These are phyloP conservation scores for Amblyteles armatorius DNA, from an alignment of 2,888 invertebrate species.

Conservation along the genomic window DNA sequence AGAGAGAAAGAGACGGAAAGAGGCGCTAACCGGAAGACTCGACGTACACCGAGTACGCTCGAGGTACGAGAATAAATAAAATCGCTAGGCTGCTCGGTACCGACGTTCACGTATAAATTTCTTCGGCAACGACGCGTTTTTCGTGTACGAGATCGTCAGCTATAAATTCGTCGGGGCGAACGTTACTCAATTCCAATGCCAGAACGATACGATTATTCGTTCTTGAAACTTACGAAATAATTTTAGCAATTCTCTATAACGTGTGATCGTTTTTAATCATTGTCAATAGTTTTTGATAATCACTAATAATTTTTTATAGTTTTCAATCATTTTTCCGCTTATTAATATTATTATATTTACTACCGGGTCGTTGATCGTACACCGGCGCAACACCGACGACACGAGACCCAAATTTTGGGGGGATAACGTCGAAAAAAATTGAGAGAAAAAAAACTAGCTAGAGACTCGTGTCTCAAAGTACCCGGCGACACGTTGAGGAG, in stretches of 20 bases:
- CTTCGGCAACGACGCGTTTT: conserved; percentile 40
- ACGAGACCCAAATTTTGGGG: conserved; percentile 40
- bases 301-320: neutral
- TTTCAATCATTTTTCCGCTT: neutral
- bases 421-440: neutral
- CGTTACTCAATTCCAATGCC: conserved; percentile 20
- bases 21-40: conserved; percentile 65
- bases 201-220: neutral
- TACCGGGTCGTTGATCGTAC: conserved; percentile 18
- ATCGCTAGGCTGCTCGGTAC: conserved; percentile 14
- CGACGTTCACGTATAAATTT: conserved; percentile 46
- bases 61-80: conserved; percentile 65
- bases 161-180: conserved; percentile 16
- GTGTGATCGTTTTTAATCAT: no score
- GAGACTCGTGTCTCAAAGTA: conserved; percentile 39
- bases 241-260: neutral
- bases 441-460: conserved; percentile 19
- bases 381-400: neutral
- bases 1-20: conserved; percentile 24
- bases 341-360: neutral
- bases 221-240: neutral
- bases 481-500: conserved; percentile 23
- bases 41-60: conserved; percentile 35
- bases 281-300: no score
- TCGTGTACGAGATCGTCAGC: neutral